These are phyloP conservation scores for Malthinus flaveolus DNA, from an alignment of 2,888 invertebrate species.

Conservation along the genomic window DNA sequence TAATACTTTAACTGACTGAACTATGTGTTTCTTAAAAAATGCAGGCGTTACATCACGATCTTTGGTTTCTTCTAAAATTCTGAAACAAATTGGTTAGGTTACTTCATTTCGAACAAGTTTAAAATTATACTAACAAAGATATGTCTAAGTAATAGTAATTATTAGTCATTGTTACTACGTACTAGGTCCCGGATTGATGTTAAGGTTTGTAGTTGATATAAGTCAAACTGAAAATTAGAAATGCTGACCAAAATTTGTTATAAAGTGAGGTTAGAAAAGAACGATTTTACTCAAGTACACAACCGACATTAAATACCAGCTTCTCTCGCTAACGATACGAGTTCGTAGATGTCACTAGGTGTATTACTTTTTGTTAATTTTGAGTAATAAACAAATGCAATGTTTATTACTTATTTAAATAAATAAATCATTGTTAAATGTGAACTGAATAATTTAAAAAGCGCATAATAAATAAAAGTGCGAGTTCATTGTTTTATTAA, in stretches of 20 bases:
- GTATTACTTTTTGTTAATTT: no score
- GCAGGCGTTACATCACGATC: constrained; percentile 53
- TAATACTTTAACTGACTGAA: constrained; percentile 56
- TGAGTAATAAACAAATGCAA: no score
- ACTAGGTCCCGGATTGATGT: background rate
- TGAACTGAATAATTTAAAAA: no score
- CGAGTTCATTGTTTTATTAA: no score
- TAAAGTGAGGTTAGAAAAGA: no score
- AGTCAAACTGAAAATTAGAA: background rate
- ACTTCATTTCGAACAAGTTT: constrained; percentile 15
- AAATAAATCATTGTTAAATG: no score
- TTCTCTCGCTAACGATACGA: no score
- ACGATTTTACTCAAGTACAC: no score
- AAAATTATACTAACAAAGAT: constrained; percentile 57
- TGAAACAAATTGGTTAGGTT: constrained; percentile 39
- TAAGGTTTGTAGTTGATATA: background rate
- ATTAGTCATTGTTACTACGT: constrained; percentile 37
- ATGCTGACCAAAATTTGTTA: background rate
- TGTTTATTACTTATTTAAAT: no score
- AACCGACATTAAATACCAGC: no score
- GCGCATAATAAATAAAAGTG: no score
- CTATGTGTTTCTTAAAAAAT: constrained; percentile 63
- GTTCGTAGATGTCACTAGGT: no score
- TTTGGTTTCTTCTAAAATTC: constrained; percentile 54
- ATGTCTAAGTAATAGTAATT: constrained; percentile 60